These are phyloP conservation scores for Xiphophorus birchmanni DNA, from an alignment of 2,797 vertebrate genomes.

Conservation along the genomic window DNA sequence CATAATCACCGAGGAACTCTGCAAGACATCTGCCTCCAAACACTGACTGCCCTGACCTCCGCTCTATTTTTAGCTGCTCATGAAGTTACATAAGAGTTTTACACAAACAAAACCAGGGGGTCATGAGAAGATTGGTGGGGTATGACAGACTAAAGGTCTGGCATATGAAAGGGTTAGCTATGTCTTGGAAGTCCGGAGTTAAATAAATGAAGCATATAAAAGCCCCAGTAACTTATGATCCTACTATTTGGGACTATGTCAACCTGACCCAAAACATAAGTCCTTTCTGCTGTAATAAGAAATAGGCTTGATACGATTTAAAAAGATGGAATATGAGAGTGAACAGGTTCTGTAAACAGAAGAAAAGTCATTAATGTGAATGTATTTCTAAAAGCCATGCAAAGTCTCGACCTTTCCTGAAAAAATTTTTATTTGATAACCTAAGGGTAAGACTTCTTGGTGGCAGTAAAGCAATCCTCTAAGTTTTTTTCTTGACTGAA, in stretches of 20 bases:
- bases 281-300: slow-evolving; percentile 66
- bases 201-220: slow-evolving; percentile 32
- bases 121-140: slow-evolving; percentile 54
- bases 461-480: background rate
- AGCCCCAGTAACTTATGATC: slow-evolving; percentile 51
- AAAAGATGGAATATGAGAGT: slow-evolving; percentile 40
- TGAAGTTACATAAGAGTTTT: slow-evolving; percentile 71
- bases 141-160: slow-evolving; percentile 26
- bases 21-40: slow-evolving; percentile 52
- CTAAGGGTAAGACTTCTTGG: background rate
- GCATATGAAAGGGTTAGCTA: slow-evolving; percentile 37
- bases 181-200: slow-evolving; percentile 27
- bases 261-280: slow-evolving; percentile 53
- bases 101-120: slow-evolving; percentile 62
- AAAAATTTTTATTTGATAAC: slow-evolving; percentile 11
- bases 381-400: slow-evolving; percentile 37
- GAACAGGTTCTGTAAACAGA: slow-evolving; percentile 49
- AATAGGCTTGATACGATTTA: slow-evolving; percentile 53
- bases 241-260: slow-evolving; percentile 42
- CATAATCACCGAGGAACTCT: slow-evolving; percentile 41
- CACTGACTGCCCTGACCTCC: slow-evolving; percentile 52
- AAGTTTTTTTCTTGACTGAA: slow-evolving; percentile 7
- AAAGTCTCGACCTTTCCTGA: slow-evolving; percentile 44
- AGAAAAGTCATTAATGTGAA: slow-evolving; percentile 57
- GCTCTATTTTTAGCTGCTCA: slow-evolving; percentile 68